These are phyloP conservation scores for Eumeta japonica DNA, from an alignment of 1,140 invertebrate species.

Conservation along the genomic window DNA sequence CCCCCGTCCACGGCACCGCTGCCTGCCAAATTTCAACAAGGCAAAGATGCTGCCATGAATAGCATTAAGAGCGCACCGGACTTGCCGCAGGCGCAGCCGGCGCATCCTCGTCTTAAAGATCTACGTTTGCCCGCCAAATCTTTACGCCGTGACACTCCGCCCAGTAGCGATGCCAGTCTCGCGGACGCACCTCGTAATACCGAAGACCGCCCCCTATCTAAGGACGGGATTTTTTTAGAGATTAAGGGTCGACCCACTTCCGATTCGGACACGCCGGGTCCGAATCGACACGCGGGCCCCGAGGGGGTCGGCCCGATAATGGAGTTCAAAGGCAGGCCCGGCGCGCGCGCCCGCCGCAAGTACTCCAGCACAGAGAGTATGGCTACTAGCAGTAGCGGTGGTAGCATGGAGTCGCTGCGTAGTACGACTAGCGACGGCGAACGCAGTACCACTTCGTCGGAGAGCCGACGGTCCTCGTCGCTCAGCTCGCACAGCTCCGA, in stretches of 20 bases:
- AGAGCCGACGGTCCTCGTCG: constrained; percentile 74
- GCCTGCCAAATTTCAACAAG: constrained; percentile 74
- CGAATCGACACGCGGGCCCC: constrained; percentile 54
- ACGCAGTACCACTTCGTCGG: constrained; percentile 75
- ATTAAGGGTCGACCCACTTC: constrained; percentile 67
- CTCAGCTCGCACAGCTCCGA: constrained; percentile 82
- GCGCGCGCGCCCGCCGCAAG: constrained; percentile 60
- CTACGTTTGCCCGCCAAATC: constrained; percentile 66
- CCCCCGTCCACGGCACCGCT: constrained; percentile 78
- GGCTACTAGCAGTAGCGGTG: constrained; percentile 79
- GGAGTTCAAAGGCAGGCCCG: constrained; percentile 67
- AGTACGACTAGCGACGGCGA: constrained; percentile 82
- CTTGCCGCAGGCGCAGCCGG: constrained; percentile 66
- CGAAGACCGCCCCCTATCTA: constrained; percentile 59
- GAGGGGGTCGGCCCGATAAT: constrained; percentile 64
- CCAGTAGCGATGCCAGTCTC: constrained; percentile 65
- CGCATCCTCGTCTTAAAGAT: constrained; percentile 69
- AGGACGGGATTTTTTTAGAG: constrained; percentile 66
- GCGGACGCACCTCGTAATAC: constrained; percentile 41
- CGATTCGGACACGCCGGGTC: constrained; percentile 57
- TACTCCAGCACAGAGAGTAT: constrained; percentile 84
- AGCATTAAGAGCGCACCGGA: constrained; percentile 77
- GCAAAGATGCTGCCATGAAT: constrained; percentile 69
- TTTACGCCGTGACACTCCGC: constrained; percentile 60
- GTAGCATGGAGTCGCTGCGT: constrained; percentile 79